phyloP scores from a whole-genome alignment of 2,888 invertebrate species.

The Watsonalla binaria region DNA sequence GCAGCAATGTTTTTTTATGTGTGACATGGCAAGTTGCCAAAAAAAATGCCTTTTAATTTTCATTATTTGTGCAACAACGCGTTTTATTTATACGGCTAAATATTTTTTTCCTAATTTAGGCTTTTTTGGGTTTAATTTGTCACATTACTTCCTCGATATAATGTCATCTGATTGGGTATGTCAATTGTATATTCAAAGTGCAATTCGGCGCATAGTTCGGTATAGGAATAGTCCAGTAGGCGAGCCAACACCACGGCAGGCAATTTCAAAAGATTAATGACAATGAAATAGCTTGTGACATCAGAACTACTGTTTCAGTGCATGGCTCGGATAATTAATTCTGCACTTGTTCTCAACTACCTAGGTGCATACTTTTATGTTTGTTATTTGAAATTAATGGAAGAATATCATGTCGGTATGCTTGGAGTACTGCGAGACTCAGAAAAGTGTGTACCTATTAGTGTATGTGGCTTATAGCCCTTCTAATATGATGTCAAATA shows the following conservation, averaged over 20 bases:
- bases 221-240: neutral
- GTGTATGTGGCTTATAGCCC: too few relatives aligned
- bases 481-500: too few relatives aligned
- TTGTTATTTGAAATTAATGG: too few relatives aligned
- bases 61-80: conserved; percentile 28
- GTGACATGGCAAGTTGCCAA: conserved; percentile 37
- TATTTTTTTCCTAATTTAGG: neutral
- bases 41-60: conserved; percentile 18
- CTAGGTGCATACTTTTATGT: conserved; percentile 6
- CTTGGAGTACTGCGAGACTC: too few relatives aligned
- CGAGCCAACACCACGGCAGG: conserved; percentile 13
- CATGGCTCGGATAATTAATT: conserved; percentile 14
- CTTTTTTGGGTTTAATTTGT: neutral
- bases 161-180: conserved; percentile 3
- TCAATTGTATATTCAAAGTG: conserved; percentile 32
- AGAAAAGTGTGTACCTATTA: too few relatives aligned
- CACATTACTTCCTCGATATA: conserved; percentile 7
- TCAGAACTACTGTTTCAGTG: conserved; percentile 29
- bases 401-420: too few relatives aligned
- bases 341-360: conserved; percentile 13
- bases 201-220: conserved; percentile 31
- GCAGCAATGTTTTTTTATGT: conserved; percentile 16
- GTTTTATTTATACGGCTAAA: conserved; percentile 9
- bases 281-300: conserved; percentile 28
- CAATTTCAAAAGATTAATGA: conserved; percentile 39